Conservation (phyloP, 2,888 invertebrate species). For the Stegana nigrithorax region DNA sequence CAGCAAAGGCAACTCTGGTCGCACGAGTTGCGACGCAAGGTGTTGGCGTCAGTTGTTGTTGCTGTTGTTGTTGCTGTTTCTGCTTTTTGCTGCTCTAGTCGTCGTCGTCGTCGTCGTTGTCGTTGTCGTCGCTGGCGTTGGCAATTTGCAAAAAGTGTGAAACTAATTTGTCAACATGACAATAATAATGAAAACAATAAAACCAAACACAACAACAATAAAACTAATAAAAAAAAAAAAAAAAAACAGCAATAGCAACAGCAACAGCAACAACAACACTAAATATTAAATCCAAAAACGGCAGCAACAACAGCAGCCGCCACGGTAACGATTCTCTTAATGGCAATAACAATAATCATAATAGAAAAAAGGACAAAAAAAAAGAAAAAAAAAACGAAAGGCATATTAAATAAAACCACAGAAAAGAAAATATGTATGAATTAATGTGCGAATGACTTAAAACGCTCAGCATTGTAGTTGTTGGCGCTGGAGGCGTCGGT, state of each 20-base stretch:
- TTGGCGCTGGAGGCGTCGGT: no score
- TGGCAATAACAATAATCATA: not conserved
- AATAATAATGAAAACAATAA: slow-evolving; percentile 37
- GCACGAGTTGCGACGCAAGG: no score
- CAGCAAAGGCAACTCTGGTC: no score
- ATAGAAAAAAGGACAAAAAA: no score
- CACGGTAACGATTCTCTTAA: not conserved
- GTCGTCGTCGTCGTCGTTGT: slow-evolving; percentile 16
- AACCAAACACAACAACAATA: slow-evolving; percentile 44
- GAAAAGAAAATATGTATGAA: no score
- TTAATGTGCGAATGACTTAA: no score
- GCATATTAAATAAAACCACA: no score
- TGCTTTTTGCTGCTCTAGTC: no score
- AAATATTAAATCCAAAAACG: slow-evolving; percentile 55
- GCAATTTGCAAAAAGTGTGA: slow-evolving; percentile 51
- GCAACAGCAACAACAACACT: no score
- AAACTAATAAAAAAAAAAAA: slow-evolving; percentile 39
- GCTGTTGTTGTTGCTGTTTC: not conserved
- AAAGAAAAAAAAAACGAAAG: no score
- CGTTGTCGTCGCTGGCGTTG: slow-evolving; percentile 9
- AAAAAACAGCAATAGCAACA: slow-evolving; percentile 56
- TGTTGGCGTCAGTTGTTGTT: no score
- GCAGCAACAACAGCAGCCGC: slow-evolving; percentile 2
- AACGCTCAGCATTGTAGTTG: not conserved
- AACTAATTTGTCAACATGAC: slow-evolving; percentile 58